Conservation (phyloP, 2,113 vertebrate genomes). For the Corythornis vintsioides region DNA sequence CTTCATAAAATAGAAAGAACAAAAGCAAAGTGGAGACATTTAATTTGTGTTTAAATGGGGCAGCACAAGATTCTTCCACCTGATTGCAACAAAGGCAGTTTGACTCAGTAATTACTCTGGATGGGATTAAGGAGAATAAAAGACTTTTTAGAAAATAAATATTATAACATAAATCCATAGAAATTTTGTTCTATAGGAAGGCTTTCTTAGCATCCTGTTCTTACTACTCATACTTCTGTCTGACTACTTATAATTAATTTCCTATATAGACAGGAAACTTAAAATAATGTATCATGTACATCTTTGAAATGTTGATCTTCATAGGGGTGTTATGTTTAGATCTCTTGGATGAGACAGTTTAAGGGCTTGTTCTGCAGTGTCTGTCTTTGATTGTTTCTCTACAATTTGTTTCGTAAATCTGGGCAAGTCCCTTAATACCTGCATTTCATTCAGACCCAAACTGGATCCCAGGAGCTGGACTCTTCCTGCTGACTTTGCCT, state of each 20-base stretch:
- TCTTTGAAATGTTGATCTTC: neutral
- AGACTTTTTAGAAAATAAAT: neutral
- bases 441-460: no score
- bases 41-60: neutral
- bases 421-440: no score
- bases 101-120: neutral
- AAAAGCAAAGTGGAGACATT: neutral
- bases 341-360: neutral
- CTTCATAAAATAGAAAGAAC: neutral
- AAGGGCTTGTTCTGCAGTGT: neutral
- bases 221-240: neutral
- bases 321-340: neutral
- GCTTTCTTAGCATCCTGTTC: neutral
- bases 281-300: neutral
- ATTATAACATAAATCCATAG: neutral
- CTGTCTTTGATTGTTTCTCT: neutral
- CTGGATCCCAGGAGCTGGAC: no score
- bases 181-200: neutral
- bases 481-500: no score
- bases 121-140: neutral
- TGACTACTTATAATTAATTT: neutral
- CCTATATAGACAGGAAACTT: neutral
- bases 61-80: neutral
- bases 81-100: neutral
- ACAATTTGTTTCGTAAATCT: no score